These are phyloP conservation scores for Sardina pilchardus DNA, from an alignment of 2,113 vertebrate species.

Conservation along the genomic window DNA sequence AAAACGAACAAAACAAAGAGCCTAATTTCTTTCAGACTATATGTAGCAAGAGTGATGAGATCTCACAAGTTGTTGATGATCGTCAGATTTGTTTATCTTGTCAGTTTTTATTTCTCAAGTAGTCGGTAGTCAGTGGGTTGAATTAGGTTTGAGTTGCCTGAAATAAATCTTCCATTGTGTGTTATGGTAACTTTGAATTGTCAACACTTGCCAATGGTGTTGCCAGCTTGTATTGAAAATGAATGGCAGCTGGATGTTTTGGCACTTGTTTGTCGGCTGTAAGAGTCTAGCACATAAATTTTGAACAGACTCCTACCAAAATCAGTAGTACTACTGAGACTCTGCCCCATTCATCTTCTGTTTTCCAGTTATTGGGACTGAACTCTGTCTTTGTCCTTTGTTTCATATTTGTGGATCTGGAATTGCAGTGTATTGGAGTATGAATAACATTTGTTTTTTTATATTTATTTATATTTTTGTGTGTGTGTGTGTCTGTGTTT, in stretches of 20 bases:
- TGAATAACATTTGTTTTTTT: not conserved
- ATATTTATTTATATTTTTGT: not conserved
- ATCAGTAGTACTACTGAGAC: not conserved
- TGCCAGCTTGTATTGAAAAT: not conserved
- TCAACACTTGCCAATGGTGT: not conserved
- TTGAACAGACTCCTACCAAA: not conserved
- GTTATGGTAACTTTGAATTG: not conserved
- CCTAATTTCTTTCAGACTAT: not conserved
- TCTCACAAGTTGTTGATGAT: not conserved
- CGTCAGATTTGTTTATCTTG: not conserved
- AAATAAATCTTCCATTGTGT: slow-evolving; percentile 12
- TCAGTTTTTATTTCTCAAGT: not conserved
- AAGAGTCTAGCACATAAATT: not conserved
- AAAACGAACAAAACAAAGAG: not conserved
- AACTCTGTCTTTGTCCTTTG: not conserved
- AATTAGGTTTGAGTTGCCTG: not conserved
- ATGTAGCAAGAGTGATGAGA: not conserved
- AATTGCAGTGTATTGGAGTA: not conserved
- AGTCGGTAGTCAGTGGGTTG: not conserved
- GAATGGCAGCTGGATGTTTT: not conserved
- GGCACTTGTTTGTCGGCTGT: not conserved
- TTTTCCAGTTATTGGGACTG: not conserved
- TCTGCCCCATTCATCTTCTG: not conserved
- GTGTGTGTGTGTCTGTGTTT: slow-evolving; percentile 21
- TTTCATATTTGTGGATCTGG: not conserved